Evolutionary conservation across 2,113 vertebrate genomes (phyloP).

Genomic region (Chloropsis hardwickii): DNA sequence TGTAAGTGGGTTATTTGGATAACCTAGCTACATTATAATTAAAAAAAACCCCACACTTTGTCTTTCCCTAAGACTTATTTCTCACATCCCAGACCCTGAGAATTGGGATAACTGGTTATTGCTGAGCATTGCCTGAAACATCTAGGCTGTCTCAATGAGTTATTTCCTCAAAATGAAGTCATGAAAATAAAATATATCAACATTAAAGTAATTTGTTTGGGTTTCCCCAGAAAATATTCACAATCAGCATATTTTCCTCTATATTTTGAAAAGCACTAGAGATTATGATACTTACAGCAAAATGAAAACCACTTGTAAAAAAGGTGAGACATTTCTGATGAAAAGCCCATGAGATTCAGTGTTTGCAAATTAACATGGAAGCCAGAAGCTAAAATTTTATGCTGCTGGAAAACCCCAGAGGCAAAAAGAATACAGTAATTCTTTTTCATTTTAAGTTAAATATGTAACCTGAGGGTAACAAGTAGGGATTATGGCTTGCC

Average conservation of each 20-base stretch:
- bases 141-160: background rate
- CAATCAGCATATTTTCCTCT: background rate
- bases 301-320: background rate
- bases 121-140: background rate
- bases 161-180: background rate
- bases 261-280: background rate
- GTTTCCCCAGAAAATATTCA: rapidly evolving
- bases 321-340: background rate
- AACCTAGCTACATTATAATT: background rate
- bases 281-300: background rate
- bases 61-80: background rate
- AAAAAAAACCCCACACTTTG: background rate
- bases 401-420: background rate
- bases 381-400: background rate
- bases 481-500: conserved; percentile 39
- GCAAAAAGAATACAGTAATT: background rate
- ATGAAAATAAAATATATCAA: background rate
- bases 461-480: conserved; percentile 43
- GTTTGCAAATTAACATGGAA: background rate
- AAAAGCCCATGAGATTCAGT: background rate
- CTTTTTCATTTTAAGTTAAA: conserved; percentile 29
- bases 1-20: background rate
- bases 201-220: background rate
- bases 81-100: background rate
- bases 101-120: background rate